Conservation (phyloP, 1,140 invertebrate species). For the Penaeus chinensis region DNA sequence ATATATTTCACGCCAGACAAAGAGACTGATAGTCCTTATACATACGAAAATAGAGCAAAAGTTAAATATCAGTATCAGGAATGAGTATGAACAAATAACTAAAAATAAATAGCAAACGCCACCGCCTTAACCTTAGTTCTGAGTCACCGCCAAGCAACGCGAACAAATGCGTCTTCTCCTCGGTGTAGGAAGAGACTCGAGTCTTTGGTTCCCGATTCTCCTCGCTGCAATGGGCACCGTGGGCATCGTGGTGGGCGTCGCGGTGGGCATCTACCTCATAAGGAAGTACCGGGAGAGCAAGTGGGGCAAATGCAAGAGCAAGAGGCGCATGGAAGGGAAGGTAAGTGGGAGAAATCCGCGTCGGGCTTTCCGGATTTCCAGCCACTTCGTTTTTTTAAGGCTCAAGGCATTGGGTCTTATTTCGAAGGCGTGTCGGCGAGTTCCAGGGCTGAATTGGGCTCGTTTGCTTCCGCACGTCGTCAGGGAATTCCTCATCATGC, state of each 20-base stretch:
- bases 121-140: not conserved
- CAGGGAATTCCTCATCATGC: not conserved
- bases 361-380: not conserved
- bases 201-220: slow-evolving; percentile 25
- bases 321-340: slow-evolving; percentile 66
- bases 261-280: slow-evolving; percentile 51
- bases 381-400: not conserved
- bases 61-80: no score
- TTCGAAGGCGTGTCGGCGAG: not conserved
- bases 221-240: slow-evolving; percentile 42
- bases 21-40: no score
- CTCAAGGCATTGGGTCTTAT: not conserved
- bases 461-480: not conserved
- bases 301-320: slow-evolving; percentile 61
- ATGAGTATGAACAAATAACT: not conserved
- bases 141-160: not conserved
- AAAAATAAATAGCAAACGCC: not conserved
- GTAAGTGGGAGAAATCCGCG: not conserved
- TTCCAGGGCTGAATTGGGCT: not conserved
- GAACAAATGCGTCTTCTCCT: slow-evolving; percentile 4
- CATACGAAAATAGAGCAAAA: no score
- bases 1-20: no score
- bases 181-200: slow-evolving; percentile 7
- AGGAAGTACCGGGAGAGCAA: slow-evolving; percentile 48
- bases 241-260: slow-evolving; percentile 54